Evolutionary conservation across 2,888 invertebrate species (phyloP).

Genomic region (Diarsia rubi): DNA sequence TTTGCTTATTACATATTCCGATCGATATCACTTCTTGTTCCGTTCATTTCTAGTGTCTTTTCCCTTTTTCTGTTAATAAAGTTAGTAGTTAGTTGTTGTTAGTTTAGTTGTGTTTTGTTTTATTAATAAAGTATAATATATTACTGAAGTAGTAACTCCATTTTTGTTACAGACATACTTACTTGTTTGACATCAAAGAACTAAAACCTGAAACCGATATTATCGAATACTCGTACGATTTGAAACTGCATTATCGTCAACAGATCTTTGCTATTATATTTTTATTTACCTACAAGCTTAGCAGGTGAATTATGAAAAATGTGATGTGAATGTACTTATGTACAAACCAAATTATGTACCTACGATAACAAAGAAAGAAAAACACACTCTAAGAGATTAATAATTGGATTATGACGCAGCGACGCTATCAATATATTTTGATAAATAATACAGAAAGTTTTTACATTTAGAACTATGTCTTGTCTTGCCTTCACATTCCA

Average conservation of each 20-base stretch:
- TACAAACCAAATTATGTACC: background rate
- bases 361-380: slow-evolving; percentile 12
- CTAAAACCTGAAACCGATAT: slow-evolving; percentile 12
- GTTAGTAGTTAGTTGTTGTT: too few species aligned
- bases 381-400: slow-evolving; percentile 1
- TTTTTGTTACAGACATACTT: slow-evolving; percentile 1
- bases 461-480: background rate
- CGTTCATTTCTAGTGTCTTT: slow-evolving; percentile 12
- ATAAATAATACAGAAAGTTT: background rate
- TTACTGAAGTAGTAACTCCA: too few species aligned
- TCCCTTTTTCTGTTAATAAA: slow-evolving; percentile 1
- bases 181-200: slow-evolving; percentile 9
- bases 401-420: slow-evolving; percentile 11
- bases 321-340: too few species aligned
- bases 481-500: background rate
- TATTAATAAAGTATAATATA: background rate
- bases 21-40: slow-evolving; percentile 34
- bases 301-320: background rate
- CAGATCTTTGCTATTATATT: slow-evolving; percentile 9
- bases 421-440: background rate
- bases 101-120: too few species aligned
- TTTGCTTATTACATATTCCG: slow-evolving; percentile 30
- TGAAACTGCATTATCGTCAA: slow-evolving; percentile 22
- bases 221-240: slow-evolving; percentile 21
- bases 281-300: slow-evolving; percentile 39